These are phyloP conservation scores for Ecliptopera silaceata DNA, from an alignment of 2,888 invertebrate species.

Conservation along the genomic window DNA sequence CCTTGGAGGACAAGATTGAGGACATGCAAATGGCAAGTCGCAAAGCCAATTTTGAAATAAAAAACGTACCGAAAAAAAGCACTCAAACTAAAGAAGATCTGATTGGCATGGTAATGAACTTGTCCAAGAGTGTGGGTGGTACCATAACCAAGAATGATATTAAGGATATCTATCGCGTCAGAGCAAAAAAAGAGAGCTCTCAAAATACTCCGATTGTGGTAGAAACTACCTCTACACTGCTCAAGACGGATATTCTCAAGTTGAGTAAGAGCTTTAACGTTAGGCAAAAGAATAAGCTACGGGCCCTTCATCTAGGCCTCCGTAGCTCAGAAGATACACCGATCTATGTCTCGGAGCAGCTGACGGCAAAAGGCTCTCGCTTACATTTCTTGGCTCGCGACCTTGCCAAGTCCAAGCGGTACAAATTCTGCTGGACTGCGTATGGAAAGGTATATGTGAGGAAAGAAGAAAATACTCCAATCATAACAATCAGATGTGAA, in stretches of 20 bases:
- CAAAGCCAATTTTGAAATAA: slow-evolving; percentile 4
- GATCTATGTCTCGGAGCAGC: neutral
- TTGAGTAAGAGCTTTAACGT: neutral
- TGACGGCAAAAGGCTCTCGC: neutral
- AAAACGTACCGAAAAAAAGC: no score
- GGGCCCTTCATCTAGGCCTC: neutral
- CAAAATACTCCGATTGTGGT: neutral
- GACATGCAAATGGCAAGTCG: neutral
- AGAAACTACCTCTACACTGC: neutral
- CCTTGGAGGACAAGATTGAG: neutral
- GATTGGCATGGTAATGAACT: neutral
- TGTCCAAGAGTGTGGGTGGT: neutral
- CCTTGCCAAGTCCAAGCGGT: neutral
- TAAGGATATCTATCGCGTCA: neutral
- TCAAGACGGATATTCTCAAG: neutral
- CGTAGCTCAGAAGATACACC: neutral
- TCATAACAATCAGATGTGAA: neutral
- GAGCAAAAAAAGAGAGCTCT: neutral
- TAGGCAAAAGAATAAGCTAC: neutral
- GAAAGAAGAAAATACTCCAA: neutral
- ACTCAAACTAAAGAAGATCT: neutral
- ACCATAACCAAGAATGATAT: neutral
- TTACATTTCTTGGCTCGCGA: neutral
- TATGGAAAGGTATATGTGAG: neutral
- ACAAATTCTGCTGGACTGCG: neutral